phyloP scores from a whole-genome alignment of 2,888 invertebrate genomes.

The Acanthosepion esculentum region DNA sequence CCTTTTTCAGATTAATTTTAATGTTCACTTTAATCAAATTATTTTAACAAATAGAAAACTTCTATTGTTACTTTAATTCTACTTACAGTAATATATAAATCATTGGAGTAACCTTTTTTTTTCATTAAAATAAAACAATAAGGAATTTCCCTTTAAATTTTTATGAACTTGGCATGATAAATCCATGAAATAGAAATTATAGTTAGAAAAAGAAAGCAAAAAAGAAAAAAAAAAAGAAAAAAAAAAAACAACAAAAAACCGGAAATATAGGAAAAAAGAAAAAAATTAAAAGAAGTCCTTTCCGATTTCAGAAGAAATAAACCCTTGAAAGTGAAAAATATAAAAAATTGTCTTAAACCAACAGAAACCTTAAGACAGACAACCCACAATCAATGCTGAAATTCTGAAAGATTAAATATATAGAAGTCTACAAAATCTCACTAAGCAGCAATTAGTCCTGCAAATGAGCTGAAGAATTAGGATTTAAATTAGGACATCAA shows the following conservation, averaged over 20 bases:
- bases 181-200: no score
- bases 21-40: background rate
- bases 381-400: background rate
- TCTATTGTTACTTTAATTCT: no score
- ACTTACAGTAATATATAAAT: no score
- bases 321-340: background rate
- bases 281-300: no score
- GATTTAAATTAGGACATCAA: background rate
- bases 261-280: no score
- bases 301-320: background rate
- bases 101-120: no score
- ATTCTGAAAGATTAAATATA: background rate
- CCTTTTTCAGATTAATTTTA: background rate
- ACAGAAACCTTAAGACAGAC: background rate
- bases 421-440: background rate
- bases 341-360: background rate
- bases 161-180: no score
- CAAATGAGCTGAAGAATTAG: background rate
- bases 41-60: background rate
- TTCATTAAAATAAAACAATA: no score
- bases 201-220: no score
- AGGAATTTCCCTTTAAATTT: no score
- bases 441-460: background rate
- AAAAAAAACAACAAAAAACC: no score
- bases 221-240: no score